phyloP scores from a whole-genome alignment of 2,113 vertebrate species.

The Rhipidura dahli region DNA sequence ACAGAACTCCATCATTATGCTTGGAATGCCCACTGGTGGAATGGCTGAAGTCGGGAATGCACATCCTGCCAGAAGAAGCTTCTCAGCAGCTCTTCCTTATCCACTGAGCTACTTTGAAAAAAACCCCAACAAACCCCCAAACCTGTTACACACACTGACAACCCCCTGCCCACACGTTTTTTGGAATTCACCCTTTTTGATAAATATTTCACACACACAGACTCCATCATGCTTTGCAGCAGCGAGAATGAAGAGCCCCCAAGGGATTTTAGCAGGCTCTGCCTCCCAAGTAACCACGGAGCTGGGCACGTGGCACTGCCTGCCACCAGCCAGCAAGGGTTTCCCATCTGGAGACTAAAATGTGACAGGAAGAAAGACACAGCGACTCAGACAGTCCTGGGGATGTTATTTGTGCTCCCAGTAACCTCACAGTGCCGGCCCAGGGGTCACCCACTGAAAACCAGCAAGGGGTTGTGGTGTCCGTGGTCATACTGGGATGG shows the following conservation, averaged over 20 bases:
- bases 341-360: not conserved
- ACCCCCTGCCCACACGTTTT: not conserved
- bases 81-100: not conserved
- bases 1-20: not conserved
- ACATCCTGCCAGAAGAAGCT: not conserved
- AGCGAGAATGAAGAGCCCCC: not conserved
- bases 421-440: not conserved
- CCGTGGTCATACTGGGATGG: not conserved
- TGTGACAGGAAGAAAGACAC: not conserved
- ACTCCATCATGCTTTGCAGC: not conserved
- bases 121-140: not conserved
- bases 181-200: not conserved
- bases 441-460: not conserved
- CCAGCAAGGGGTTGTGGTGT: not conserved
- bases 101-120: not conserved
- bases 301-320: not conserved
- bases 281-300: not conserved
- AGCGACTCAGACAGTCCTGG: not conserved
- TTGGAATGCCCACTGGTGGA: not conserved
- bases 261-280: not conserved
- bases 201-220: not conserved
- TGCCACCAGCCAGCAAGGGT: not conserved
- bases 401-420: rapidly evolving
- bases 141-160: not conserved
- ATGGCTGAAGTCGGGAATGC: rapidly evolving